Evolutionary conservation across 2,797 vertebrate species (phyloP).

Genomic region (Otolemur crassicaudatus): DNA sequence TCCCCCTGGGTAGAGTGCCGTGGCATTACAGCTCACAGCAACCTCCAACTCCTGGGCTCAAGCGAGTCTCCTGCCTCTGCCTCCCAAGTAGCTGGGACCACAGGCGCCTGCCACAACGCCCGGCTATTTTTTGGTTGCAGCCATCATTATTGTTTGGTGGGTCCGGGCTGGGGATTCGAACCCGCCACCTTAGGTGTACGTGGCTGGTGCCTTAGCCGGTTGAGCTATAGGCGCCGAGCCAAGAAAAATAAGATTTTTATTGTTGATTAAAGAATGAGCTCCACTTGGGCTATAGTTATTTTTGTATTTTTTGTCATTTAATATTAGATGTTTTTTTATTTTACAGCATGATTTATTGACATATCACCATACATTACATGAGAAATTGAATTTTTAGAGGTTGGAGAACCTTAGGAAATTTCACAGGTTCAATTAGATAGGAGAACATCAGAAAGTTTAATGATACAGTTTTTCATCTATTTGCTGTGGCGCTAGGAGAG

Average conservation of each 20-base stretch:
- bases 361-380: constrained; percentile 80
- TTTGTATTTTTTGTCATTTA: constrained; percentile 21
- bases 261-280: constrained; percentile 28
- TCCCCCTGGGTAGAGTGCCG: too few relatives aligned
- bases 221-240: too few relatives aligned
- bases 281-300: not conserved
- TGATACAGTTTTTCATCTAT: constrained; percentile 73
- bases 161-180: too few relatives aligned
- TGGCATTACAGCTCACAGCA: too few relatives aligned
- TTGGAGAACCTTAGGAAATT: constrained; percentile 84
- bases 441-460: constrained; percentile 76
- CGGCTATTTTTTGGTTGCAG: too few relatives aligned
- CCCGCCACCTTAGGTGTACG: too few relatives aligned
- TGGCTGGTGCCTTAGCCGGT: too few relatives aligned
- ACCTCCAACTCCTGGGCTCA: too few relatives aligned
- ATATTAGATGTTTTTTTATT: constrained; percentile 82
- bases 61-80: too few relatives aligned
- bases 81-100: too few relatives aligned
- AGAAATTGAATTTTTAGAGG: constrained; percentile 84
- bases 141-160: too few relatives aligned
- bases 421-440: constrained; percentile 83
- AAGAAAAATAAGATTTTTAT: constrained; percentile 34
- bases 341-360: constrained; percentile 87
- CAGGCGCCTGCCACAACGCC: too few relatives aligned
- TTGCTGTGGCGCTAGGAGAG: constrained; percentile 61